Percentiles rank a stretch among this genome's conserved stretches.
phyloP scores from a whole-genome alignment of 2,113 vertebrate species.

The Ochotona princeps region DNA sequence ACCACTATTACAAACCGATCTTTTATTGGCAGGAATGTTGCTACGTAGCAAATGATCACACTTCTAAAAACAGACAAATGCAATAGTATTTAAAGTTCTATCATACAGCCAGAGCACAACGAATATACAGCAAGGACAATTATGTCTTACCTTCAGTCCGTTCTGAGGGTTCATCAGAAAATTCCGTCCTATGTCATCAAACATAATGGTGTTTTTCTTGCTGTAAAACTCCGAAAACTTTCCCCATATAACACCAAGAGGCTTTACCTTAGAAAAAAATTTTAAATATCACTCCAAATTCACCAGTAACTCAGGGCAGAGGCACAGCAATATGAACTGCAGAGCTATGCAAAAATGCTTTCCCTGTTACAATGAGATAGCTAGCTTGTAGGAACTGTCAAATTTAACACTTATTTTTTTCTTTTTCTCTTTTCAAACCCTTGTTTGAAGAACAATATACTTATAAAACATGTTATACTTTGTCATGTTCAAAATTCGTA shows the following conservation, averaged over 20 bases:
- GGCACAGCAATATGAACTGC: not conserved
- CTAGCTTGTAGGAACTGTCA: not conserved
- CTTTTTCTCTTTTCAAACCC: no score
- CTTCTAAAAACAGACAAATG: not conserved
- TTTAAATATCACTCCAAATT: conserved; percentile 55
- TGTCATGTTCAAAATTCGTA: not conserved
- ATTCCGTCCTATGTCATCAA: conserved; percentile 99
- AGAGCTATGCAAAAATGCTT: not conserved
- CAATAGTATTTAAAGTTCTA: conserved; percentile 14
- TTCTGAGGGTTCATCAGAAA: conserved; percentile 99
- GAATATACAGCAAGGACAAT: conserved; percentile 48
- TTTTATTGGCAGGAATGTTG: not conserved
- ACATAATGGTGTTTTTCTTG: conserved; percentile 99
- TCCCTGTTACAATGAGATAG: no score
- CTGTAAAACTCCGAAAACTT: conserved; percentile 98
- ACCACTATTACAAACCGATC: not conserved
- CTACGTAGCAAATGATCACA: not conserved
- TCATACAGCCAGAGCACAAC: not conserved
- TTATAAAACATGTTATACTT: not conserved
- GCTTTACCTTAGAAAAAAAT: conserved; percentile 93
- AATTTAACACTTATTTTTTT: no score
- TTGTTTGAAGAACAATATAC: no score
- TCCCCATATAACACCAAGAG: conserved; percentile 98
- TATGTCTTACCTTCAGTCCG: conserved; percentile 93
- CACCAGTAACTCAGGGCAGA: conserved; percentile 29